These are phyloP conservation scores for Ginglymostoma cirratum DNA, from an alignment of 2,113 vertebrate species.

Conservation along the genomic window DNA sequence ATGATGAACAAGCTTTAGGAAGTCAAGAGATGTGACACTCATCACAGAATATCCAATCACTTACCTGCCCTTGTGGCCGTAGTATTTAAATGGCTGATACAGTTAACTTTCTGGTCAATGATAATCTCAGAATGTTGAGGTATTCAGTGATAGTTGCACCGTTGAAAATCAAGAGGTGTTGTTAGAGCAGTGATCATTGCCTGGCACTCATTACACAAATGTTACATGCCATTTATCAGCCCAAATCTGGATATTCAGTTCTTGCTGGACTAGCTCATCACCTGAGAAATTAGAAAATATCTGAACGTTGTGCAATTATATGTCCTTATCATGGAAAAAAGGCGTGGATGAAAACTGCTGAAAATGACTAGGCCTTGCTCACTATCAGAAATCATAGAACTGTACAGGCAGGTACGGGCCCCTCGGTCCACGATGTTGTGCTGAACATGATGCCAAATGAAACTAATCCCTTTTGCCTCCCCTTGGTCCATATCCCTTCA, in stretches of 20 bases:
- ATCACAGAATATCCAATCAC: too few relatives aligned
- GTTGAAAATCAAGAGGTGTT: not conserved
- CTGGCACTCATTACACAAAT: not conserved
- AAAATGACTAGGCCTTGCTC: too few relatives aligned
- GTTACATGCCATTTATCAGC: not conserved
- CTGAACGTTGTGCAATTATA: not conserved
- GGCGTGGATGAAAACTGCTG: not conserved
- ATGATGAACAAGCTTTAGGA: not conserved
- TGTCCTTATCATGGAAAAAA: not conserved
- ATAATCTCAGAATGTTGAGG: not conserved
- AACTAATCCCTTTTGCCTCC: too few relatives aligned
- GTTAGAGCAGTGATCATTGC: not conserved
- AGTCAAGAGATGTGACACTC: not conserved
- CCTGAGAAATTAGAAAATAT: not conserved
- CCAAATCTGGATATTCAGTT: not conserved
- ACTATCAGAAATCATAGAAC: not conserved
- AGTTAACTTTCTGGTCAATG: not conserved
- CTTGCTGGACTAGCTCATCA: not conserved
- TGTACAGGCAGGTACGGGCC: too few relatives aligned
- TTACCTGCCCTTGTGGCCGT: not conserved
- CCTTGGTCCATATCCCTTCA: too few relatives aligned
- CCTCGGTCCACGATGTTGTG: too few relatives aligned
- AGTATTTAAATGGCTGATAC: not conserved
- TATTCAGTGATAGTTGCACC: not conserved
- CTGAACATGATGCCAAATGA: too few relatives aligned